A percentile compares a stretch with the other conserved stretches of the same genome.
Conservation (phyloP, 2,888 invertebrate genomes). For the Agriopis marginaria region DNA sequence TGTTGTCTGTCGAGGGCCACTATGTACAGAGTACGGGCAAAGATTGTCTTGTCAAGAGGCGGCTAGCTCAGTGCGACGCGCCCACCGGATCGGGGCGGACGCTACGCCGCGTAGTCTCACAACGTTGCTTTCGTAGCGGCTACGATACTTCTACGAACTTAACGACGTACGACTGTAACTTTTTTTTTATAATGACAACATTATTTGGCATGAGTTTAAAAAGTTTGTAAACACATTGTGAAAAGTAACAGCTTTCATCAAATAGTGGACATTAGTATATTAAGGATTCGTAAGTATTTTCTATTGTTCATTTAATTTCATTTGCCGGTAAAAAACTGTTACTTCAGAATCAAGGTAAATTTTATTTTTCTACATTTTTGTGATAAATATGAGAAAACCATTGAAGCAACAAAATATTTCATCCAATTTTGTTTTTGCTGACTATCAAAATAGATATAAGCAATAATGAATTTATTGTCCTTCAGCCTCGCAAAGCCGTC, state of each 20-base stretch:
- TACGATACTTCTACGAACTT: slow-evolving; percentile 63
- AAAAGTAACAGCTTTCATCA: slow-evolving; percentile 43
- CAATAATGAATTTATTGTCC: slow-evolving; percentile 34
- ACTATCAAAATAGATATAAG: slow-evolving; percentile 7
- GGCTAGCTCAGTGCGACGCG: slow-evolving; percentile 76
- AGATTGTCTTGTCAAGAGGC: slow-evolving; percentile 83
- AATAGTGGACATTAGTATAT: slow-evolving; percentile 56
- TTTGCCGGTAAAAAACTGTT: not conserved
- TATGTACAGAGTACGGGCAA: slow-evolving; percentile 63
- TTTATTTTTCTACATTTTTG: not conserved
- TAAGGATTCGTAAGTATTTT: slow-evolving; percentile 68
- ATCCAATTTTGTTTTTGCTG: slow-evolving; percentile 24
- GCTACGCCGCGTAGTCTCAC: slow-evolving; percentile 67
- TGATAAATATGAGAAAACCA: not conserved
- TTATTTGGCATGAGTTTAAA: slow-evolving; percentile 11
- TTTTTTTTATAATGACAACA: slow-evolving; percentile 16
- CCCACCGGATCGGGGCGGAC: slow-evolving; percentile 74
- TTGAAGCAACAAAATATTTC: not conserved
- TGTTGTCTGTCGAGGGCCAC: slow-evolving; percentile 78
- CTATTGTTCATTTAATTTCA: not conserved
- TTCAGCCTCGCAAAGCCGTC: slow-evolving; percentile 28
- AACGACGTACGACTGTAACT: slow-evolving; percentile 34
- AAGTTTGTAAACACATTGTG: slow-evolving; percentile 39
- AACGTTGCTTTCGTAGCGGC: slow-evolving; percentile 55
- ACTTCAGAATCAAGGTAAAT: not conserved